Conservation (phyloP, 1,140 invertebrate genomes). For the Ridgeia piscesae region DNA sequence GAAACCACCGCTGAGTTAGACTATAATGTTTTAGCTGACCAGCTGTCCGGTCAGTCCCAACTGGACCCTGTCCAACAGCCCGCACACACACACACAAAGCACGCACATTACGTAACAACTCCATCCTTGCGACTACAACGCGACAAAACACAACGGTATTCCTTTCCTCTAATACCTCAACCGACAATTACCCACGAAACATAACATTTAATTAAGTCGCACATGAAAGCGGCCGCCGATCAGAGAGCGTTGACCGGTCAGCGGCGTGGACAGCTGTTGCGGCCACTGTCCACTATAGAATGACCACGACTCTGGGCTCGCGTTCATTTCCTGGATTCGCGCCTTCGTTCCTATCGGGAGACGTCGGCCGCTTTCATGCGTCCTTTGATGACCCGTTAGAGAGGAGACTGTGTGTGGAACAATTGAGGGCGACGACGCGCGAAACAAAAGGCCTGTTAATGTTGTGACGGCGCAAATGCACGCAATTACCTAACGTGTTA, state of each 20-base stretch:
- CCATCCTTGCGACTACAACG: neutral
- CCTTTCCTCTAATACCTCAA: neutral
- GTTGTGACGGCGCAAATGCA: neutral
- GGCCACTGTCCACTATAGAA: neutral
- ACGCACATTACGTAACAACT: neutral
- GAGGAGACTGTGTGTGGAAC: neutral
- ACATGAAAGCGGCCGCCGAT: neutral
- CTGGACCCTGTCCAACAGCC: neutral
- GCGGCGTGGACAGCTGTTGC: neutral
- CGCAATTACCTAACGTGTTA: neutral
- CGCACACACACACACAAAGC: neutral
- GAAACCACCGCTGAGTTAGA: too few species aligned
- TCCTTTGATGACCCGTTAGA: neutral
- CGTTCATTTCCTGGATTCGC: constrained; percentile 3
- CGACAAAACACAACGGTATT: constrained; percentile 5
- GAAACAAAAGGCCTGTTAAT: neutral
- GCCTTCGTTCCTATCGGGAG: neutral
- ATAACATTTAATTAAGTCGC: constrained; percentile 6
- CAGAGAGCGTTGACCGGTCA: neutral
- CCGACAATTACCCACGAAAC: neutral
- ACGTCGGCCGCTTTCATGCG: neutral
- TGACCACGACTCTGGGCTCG: neutral
- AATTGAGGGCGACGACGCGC: neutral
- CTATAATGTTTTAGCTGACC: neutral
- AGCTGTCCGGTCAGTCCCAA: neutral